These are phyloP conservation scores for Spatulosminthurus flaviceps DNA, from an alignment of 2,888 invertebrate genomes.

Conservation along the genomic window DNA sequence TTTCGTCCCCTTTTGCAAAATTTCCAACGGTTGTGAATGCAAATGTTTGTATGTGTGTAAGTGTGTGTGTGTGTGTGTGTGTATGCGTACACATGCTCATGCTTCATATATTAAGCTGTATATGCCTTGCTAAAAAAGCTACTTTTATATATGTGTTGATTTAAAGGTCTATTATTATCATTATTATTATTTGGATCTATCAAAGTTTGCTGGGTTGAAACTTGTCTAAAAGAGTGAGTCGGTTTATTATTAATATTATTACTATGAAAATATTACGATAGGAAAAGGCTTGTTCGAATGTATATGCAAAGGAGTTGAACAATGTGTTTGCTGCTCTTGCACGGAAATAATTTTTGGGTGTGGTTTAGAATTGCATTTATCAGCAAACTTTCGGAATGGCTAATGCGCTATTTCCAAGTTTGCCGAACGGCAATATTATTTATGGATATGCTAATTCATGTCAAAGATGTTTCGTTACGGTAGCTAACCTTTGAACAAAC, in stretches of 20 bases:
- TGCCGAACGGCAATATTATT: constrained; percentile 41
- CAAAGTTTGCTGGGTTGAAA: background rate
- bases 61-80: too few relatives aligned
- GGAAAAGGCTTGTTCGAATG: constrained; percentile 27
- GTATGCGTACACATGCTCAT: too few relatives aligned
- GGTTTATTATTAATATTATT: background rate
- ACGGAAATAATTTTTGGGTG: constrained; percentile 52
- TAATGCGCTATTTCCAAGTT: constrained; percentile 27
- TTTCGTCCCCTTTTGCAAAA: background rate
- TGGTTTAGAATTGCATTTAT: constrained; percentile 38
- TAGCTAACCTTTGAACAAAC: constrained; percentile 45
- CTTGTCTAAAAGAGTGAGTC: background rate
- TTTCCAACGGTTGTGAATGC: too few relatives aligned
- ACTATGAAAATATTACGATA: background rate
- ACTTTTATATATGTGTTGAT: too few relatives aligned
- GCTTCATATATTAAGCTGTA: too few relatives aligned
- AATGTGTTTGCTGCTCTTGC: constrained; percentile 10
- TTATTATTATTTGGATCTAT: background rate
- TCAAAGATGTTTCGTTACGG: constrained; percentile 48
- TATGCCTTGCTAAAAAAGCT: too few relatives aligned
- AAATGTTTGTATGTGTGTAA: too few relatives aligned
- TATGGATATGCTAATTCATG: constrained; percentile 50
- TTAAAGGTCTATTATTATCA: background rate
- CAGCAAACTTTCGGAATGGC: constrained; percentile 22
- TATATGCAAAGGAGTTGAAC: constrained; percentile 36